Conservation (phyloP, 1,140 invertebrate species). For the Oncopodura yosiiana region DNA sequence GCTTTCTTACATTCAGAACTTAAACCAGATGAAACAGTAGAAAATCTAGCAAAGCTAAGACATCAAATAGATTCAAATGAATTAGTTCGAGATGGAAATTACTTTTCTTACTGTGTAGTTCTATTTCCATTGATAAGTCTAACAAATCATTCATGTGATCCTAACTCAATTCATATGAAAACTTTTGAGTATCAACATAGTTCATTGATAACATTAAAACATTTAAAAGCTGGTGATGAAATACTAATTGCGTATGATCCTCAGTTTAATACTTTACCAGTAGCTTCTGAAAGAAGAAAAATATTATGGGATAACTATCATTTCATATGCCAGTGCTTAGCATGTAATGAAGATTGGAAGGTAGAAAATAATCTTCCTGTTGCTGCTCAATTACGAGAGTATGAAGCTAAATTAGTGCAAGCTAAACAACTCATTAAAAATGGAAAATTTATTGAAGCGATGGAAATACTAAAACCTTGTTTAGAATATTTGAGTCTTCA, state of each 20-base stretch:
- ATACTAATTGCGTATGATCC: conserved; percentile 10
- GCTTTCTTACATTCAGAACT: conserved; percentile 1
- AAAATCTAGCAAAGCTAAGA: not conserved
- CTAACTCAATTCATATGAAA: conserved; percentile 12
- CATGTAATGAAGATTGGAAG: conserved; percentile 1
- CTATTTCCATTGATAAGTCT: conserved; percentile 11
- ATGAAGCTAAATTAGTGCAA: not conserved
- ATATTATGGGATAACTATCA: conserved; percentile 11
- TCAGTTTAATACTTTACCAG: not conserved
- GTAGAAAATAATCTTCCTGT: not conserved
- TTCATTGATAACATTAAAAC: not conserved
- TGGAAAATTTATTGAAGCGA: not conserved
- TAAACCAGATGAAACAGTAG: not conserved
- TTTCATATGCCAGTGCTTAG: conserved; percentile 14
- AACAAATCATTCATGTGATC: conserved; percentile 23
- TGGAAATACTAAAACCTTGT: not conserved
- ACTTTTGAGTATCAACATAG: not conserved
- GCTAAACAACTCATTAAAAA: conserved; percentile 1
- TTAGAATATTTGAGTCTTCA: conserved; percentile 4
- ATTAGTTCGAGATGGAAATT: not conserved
- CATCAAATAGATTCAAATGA: not conserved
- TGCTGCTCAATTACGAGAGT: not conserved
- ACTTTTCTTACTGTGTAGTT: not conserved
- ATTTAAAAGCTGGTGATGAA: conserved; percentile 5
- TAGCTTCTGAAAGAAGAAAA: not conserved